Conservation (phyloP, 2,888 invertebrate species). For the Molorchus minor region DNA sequence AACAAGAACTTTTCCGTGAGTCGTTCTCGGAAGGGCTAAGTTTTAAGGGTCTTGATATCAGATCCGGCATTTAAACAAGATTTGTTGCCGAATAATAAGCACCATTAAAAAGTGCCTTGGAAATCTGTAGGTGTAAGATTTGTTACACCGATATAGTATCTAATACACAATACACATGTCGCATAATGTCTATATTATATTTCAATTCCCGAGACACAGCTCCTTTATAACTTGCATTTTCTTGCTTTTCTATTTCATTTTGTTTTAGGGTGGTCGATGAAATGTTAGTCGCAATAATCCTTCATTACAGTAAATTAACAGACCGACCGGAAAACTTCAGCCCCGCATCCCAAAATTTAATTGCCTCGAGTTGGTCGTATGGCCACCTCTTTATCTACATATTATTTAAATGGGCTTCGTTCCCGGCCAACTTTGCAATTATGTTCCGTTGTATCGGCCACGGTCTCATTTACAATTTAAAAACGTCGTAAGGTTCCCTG, state of each 20-base stretch:
- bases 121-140: background rate
- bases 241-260: background rate
- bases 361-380: slow-evolving; percentile 8
- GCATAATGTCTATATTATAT: background rate
- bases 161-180: background rate
- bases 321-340: background rate
- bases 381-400: slow-evolving; percentile 30
- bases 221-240: background rate
- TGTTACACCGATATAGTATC: background rate
- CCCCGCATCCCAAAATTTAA: slow-evolving; percentile 3
- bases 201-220: background rate
- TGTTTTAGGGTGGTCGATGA: background rate
- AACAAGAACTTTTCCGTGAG: slow-evolving; percentile 21
- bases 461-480: background rate
- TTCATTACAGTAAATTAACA: background rate
- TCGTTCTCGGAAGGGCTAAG: slow-evolving; percentile 16
- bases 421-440: background rate
- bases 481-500: no score
- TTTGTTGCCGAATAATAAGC: background rate
- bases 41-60: slow-evolving; percentile 14
- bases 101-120: background rate
- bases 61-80: slow-evolving; percentile 5
- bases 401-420: background rate
- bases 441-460: background rate
- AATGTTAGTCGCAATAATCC: background rate